Evolutionary conservation across 2,888 invertebrate genomes (phyloP).

Genomic region (Dioctria linearis): DNA sequence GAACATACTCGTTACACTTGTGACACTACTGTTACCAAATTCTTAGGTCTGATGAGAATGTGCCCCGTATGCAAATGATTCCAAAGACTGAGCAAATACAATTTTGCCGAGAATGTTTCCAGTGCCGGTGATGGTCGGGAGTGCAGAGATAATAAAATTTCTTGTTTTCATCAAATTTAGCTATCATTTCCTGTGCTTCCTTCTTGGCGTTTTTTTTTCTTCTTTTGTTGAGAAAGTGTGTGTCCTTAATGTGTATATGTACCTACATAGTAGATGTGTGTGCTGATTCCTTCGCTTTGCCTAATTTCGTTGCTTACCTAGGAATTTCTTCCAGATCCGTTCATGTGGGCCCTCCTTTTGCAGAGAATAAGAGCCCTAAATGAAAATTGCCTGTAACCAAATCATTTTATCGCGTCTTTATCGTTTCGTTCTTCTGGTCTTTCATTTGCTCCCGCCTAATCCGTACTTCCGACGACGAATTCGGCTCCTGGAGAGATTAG

Average conservation of each 20-base stretch:
- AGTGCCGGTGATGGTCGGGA: background rate
- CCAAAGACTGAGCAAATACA: conserved; percentile 41
- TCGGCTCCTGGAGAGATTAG: conserved; percentile 16
- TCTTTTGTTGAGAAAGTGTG: background rate
- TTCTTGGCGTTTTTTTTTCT: conserved; percentile 5
- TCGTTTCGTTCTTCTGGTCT: conserved; percentile 21
- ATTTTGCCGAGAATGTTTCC: conserved; percentile 30
- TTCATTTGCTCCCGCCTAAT: conserved; percentile 13
- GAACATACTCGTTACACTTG: conserved; percentile 10
- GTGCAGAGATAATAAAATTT: conserved; percentile 47
- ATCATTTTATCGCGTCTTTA: conserved; percentile 54
- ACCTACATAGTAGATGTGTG: background rate
- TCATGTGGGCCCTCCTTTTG: conserved; percentile 20
- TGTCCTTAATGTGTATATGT: background rate
- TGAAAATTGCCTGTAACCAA: conserved; percentile 53
- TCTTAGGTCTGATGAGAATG: conserved; percentile 31
- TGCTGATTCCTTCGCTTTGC: background rate
- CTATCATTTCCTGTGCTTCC: conserved; percentile 29
- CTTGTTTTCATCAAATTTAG: conserved; percentile 53
- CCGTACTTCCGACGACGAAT: conserved; percentile 33
- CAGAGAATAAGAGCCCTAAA: conserved; percentile 42
- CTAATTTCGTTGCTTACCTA: conserved; percentile 25
- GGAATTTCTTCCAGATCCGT: conserved; percentile 3
- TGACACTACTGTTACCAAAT: conserved; percentile 10
- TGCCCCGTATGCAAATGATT: conserved; percentile 50